Evolutionary conservation across 1,140 invertebrate genomes (phyloP), one percentile per base, ranked within the genome.

Genomic region (Drosophila kohkoa): DNA sequence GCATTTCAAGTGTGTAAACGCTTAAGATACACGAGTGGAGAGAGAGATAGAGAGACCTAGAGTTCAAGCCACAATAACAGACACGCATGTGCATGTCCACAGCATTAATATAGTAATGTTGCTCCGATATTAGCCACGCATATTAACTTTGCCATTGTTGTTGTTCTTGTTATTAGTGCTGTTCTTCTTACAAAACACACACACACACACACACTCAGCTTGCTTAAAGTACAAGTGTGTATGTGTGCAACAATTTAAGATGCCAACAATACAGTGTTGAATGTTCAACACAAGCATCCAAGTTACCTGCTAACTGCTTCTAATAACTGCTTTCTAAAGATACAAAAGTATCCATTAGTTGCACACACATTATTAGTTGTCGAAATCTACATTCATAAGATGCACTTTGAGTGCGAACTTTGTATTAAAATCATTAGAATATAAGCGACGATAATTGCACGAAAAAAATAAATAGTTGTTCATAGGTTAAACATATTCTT

Each of bases 31-130:
- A 32, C 30, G 15, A 41, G 48, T 52, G 2, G 20, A 25, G 20
- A 25, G 20, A 3, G 20, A 25, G 20, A 25, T 3, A 25, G 20
- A 25, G 20, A 25, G 20, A 25, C 20, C 3, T 25, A 25, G 20
- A 62, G 67, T 20, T 52, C 16, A 5, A 10, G 55, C 28, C 16
- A 32, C 43, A 46, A 46, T 20, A 60, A 32, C 58, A 48, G 74
- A 72, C 71, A 75, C 75, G 71, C 75, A 78, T 75, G 78, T 80
- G 64, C 75, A 75, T 81, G 82, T 86, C 76, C 73, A 77, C 52
- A 75, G 60, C 82, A 87, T 87, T 82, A 82, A 82, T 87, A 80
- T 82, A 79, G 80, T 88, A 82, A 82, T 88, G 72, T 87, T 81
- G 82, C 66, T 38, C 69, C 79, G 76, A 87, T 87, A 87, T 87